Percentiles rank a stretch among this genome's conserved stretches.
Evolutionary conservation across 2,113 vertebrate genomes (phyloP).

Genomic region (Corythornis cristatus): DNA sequence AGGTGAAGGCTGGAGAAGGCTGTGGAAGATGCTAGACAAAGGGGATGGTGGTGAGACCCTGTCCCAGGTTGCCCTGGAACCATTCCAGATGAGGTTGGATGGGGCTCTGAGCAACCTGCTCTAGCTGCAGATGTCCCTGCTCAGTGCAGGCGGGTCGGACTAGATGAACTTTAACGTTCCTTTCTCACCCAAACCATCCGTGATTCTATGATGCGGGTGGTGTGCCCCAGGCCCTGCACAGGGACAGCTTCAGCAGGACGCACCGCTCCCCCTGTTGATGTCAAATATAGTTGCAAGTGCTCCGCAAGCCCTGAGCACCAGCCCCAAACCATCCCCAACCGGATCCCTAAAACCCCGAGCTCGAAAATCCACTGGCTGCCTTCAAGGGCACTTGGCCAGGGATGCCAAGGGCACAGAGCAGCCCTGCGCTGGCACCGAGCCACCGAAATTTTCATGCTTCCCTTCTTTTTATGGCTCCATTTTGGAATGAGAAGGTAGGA

Average conservation of each 20-base stretch:
- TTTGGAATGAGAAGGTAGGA: neutral
- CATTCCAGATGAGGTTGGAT: neutral
- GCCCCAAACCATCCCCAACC: neutral
- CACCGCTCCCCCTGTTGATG: conserved; percentile 40
- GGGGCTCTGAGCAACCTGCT: neutral
- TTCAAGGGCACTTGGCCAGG: neutral
- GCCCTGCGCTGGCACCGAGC: neutral
- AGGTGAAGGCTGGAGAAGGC: neutral
- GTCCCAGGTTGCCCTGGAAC: neutral
- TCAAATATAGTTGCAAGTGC: conserved; percentile 1
- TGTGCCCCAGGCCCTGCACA: accelerated
- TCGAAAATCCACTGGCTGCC: accelerated
- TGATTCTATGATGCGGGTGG: neutral
- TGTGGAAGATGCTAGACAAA: neutral
- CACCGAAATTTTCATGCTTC: accelerated
- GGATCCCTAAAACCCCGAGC: accelerated
- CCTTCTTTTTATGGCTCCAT: neutral
- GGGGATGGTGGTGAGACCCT: neutral
- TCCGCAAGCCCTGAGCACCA: neutral
- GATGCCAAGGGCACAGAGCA: neutral
- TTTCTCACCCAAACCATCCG: neutral
- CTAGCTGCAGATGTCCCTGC: neutral
- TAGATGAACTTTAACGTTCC: neutral
- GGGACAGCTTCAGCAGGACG: neutral
- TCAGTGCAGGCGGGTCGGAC: neutral